Base-by-base conservation (phyloP, 2,113 vertebrate species). In the Hippocampus guttulatus region DNA sequence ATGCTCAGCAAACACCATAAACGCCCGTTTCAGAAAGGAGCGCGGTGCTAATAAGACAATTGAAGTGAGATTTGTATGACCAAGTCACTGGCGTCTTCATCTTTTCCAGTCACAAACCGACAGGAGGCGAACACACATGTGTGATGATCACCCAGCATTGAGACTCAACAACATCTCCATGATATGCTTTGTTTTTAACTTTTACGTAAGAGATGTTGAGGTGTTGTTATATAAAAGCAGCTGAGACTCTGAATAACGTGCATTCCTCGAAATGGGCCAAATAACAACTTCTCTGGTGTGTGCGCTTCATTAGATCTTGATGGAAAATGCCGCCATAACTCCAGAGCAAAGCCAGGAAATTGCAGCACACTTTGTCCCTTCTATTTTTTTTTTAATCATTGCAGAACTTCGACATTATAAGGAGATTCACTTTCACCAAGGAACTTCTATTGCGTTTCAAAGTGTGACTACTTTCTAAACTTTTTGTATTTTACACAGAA, bases 241-340 rank as follows among this genome's bases (percentile, higher is more conserved):
- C 71, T 75, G 70, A 75, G 71, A 74, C 75, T 69, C 5, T 43
- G 79, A 82, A 84, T 75, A 82, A 65, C 47, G 81, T 84, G 66
- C 74, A 84, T 82, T 84, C 69, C 69, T 66, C 67, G 66, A 83
- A 77, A 57, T 68, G 71, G 75, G 79, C 75, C 77, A 84, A 86
- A 83, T 78, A 76, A 81, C 77, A 76, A 79, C 81, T 80, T 33
- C 64, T 3, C 84, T 76, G 73, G 70, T 84, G 82, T 75, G 75
- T 82, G 81, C 81, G 77, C 80, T 84, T 86, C 81, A 82, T 79
- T 84, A 84, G 80, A 81, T 79, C 68, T 69, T 86, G 74, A 77
- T 82, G 79, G 80, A 88, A 81, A 73, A 69, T 60, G 60, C 27
- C 84, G 30, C 83, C 81, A 80, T 70, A 68, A 45, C 66, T 69